Evolutionary conservation across 1,140 invertebrate species (phyloP).

Genomic region (Caenorhabditis latens): DNA sequence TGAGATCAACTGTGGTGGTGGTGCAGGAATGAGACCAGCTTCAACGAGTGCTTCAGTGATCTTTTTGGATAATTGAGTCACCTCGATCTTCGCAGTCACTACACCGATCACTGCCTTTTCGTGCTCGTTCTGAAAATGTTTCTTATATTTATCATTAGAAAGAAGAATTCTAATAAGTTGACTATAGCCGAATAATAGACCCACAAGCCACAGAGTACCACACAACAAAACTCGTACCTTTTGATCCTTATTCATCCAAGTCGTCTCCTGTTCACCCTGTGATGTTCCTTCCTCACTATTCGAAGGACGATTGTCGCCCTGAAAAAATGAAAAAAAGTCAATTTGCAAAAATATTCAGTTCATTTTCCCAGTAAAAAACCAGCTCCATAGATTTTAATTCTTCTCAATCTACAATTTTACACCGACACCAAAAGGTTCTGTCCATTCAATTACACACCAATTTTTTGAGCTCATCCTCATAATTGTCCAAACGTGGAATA

Average conservation of each 20-base stretch:
- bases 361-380: neutral
- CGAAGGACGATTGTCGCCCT: slow-evolving; percentile 8
- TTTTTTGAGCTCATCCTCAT: slow-evolving; percentile 36
- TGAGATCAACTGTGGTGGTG: neutral
- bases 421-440: neutral
- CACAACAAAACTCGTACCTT: neutral
- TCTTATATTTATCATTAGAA: neutral
- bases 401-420: neutral
- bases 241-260: slow-evolving; percentile 39
- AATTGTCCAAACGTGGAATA: slow-evolving; percentile 36
- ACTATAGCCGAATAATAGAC: neutral
- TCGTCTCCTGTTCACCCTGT: neutral
- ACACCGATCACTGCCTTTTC: slow-evolving; percentile 31
- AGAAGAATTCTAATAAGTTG: neutral
- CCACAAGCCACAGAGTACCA: too few species aligned
- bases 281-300: slow-evolving; percentile 1
- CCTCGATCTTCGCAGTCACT: slow-evolving; percentile 35
- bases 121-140: slow-evolving; percentile 24
- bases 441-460: slow-evolving; percentile 20
- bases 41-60: slow-evolving; percentile 26
- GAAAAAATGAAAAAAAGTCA: neutral
- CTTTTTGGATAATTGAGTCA: slow-evolving; percentile 20
- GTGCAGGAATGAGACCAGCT: neutral
- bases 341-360: neutral
- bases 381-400: neutral